Base-by-base conservation (phyloP, 1,140 invertebrate species). In the Papilio machaon region DNA sequence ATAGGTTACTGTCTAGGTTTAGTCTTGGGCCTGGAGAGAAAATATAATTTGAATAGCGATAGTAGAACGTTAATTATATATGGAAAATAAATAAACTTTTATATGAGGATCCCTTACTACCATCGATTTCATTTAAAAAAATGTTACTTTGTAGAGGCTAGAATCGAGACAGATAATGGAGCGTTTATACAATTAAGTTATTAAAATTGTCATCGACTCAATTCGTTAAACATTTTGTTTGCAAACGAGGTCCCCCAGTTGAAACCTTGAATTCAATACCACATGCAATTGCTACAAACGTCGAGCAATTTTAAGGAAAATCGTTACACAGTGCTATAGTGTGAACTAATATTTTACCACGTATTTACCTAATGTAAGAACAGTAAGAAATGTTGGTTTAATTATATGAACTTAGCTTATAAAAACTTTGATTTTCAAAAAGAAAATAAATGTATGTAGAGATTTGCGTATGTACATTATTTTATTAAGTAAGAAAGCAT, bases 221-320 rank as follows among this genome's bases (percentile, higher is more conserved):
- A 30, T 23, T 64, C 19, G 2, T 0, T 64, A 11, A 23, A 23
- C 13, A 23, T 70, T 30, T 64, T 13, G 13, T 35, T 11, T 0
- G 13, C 15, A 23, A 64, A 30, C 52, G 11, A 70, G 64, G 64
- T 70, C 30, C 64, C 30, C 13, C 35, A 7, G 54, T 19, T n/a
- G 1, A 19, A 35, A 35, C 64, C 64, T 70, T 70, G 64, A 70
- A 70, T 70, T 70, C 30, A 60, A 60, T 60, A 60, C n/a, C n/a
- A 70, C 35, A 70, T 70, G 58, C 23, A 70, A 15, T 30, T 70
- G 4, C 64, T 30, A 70, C 30, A 70, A 70, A 70, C 6, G 30
- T 38, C 64, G 13, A 17, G 64, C 30, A 70, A 30, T 70, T 70
- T 70, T 70, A 38, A 70, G 64, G 64, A 70, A 70, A 70, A 70